Percentiles rank a stretch among this genome's conserved stretches.
These are phyloP conservation scores for Drosophila neoperkinsi DNA, from an alignment of 2,888 invertebrate species.

Conservation along the genomic window DNA sequence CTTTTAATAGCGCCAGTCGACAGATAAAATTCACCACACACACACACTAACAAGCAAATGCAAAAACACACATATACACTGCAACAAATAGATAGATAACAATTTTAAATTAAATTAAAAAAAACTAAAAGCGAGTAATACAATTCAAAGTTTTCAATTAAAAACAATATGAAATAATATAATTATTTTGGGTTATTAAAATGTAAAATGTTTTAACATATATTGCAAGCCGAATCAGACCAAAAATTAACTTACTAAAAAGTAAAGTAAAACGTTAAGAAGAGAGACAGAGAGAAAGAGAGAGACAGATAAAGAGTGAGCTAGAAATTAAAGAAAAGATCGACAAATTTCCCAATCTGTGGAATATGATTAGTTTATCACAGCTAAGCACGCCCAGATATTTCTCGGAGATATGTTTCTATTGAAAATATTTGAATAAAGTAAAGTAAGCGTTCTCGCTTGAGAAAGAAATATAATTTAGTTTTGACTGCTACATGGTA, in stretches of 20 bases:
- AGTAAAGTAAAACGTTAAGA: background rate
- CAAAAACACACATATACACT: slow-evolving; percentile 30
- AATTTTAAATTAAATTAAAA: background rate
- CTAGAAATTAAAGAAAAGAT: background rate
- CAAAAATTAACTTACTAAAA: background rate
- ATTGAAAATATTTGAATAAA: background rate
- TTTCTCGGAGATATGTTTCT: background rate
- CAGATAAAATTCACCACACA: slow-evolving; percentile 78
- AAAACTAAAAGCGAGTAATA: background rate
- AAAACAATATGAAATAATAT: background rate
- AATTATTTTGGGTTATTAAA: background rate
- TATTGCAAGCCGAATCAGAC: background rate
- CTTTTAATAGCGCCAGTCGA: slow-evolving; percentile 83
- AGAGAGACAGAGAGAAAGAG: too few species aligned
- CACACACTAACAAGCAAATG: slow-evolving; percentile 9
- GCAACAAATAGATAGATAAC: background rate
- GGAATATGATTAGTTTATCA: background rate
- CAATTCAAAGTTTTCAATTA: background rate
- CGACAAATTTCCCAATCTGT: background rate
- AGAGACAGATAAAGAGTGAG: background rate
- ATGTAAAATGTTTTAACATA: background rate
- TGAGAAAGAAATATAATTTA: background rate
- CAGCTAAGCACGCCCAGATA: too few species aligned
- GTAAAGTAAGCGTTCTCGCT: fast-evolving
- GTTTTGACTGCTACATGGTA: background rate